phyloP scores from a whole-genome alignment of 2,113 vertebrate species.

The Toxotes chatareus region DNA sequence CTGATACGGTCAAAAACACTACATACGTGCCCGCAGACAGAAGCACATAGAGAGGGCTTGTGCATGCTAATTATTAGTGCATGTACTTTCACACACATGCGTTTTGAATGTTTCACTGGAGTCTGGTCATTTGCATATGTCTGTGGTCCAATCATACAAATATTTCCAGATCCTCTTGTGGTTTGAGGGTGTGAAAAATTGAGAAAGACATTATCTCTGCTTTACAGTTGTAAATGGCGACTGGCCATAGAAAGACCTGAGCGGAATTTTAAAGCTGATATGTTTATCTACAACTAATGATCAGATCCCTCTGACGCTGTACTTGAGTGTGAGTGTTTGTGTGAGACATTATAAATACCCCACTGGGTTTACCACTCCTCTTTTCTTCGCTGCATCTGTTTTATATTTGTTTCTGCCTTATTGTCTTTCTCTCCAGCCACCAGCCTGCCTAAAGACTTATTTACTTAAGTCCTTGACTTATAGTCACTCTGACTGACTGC shows the following conservation, averaged over 20 bases:
- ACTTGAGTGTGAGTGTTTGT: neutral
- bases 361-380: neutral
- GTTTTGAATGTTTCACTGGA: neutral
- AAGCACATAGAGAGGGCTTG: neutral
- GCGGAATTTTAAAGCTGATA: neutral
- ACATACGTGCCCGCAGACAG: conserved; percentile 2
- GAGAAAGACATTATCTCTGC: neutral
- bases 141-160: neutral
- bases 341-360: neutral
- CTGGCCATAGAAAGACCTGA: neutral
- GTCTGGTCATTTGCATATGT: conserved; percentile 18
- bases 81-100: neutral
- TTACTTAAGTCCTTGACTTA: conserved; percentile 41
- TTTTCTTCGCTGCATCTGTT: conserved; percentile 12
- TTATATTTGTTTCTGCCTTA: neutral
- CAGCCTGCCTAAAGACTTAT: conserved; percentile 15
- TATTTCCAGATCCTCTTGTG: neutral
- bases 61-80: conserved; percentile 29
- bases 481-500: conserved; percentile 27
- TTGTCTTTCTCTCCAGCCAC: neutral
- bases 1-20: conserved; percentile 49
- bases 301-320: neutral
- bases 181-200: neutral
- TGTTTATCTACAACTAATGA: neutral
- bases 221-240: neutral